phyloP scores from a whole-genome alignment of 2,888 invertebrate genomes.

The Pseudococcus jackbeardsleyi region DNA sequence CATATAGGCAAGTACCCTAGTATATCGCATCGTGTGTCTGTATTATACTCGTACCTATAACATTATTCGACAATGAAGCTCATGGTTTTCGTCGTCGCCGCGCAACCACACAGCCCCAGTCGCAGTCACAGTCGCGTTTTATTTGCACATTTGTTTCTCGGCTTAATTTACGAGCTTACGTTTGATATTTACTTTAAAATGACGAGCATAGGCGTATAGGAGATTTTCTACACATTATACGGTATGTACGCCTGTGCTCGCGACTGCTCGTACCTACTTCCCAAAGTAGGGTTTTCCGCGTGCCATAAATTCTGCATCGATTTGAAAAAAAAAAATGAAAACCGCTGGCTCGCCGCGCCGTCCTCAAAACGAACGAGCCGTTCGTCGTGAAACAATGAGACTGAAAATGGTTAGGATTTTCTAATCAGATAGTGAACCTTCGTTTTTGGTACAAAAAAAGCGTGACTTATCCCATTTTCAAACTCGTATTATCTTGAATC shows the following conservation, averaged over 20 bases:
- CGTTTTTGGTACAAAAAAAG: neutral
- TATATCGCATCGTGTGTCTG: too few relatives aligned
- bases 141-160: conserved; percentile 45
- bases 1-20: too few relatives aligned
- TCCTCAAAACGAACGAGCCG: neutral
- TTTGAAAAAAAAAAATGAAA: neutral
- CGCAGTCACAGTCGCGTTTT: neutral
- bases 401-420: neutral
- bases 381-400: neutral
- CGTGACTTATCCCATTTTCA: neutral
- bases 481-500: neutral
- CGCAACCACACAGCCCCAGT: neutral
- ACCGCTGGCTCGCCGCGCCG: neutral
- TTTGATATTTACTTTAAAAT: conserved; percentile 36
- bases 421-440: neutral
- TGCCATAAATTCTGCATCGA: neutral
- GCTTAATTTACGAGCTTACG: conserved; percentile 52
- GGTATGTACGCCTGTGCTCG: too few relatives aligned
- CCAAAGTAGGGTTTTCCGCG: neutral
- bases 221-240: neutral
- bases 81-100: neutral
- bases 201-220: neutral
- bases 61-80: neutral
- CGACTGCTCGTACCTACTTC: neutral
- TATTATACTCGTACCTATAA: too few relatives aligned